Conservation (phyloP, 2,888 invertebrate genomes). For the Callimorpha dominula region DNA sequence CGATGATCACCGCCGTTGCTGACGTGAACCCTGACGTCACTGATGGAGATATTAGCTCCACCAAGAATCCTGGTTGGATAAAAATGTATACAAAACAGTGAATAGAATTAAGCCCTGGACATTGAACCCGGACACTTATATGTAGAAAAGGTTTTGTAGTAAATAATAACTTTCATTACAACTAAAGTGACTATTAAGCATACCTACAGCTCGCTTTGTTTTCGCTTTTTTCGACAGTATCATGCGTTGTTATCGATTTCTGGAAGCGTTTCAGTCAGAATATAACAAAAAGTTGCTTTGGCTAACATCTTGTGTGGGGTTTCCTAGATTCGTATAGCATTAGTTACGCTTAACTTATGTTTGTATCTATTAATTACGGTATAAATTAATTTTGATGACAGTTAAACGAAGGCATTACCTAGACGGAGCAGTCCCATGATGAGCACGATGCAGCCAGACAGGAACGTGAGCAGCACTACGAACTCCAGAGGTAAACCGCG, state of each 20-base stretch:
- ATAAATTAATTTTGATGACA: background rate
- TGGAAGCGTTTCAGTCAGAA: no score
- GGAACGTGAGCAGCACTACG: slow-evolving; percentile 91
- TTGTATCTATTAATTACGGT: background rate
- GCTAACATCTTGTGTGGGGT: background rate
- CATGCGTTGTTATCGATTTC: no score
- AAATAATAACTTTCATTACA: no score
- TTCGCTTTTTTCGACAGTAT: no score
- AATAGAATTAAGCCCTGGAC: background rate
- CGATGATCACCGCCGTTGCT: slow-evolving; percentile 93
- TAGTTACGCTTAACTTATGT: background rate
- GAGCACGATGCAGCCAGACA: slow-evolving; percentile 92
- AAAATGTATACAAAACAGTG: background rate
- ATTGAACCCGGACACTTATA: no score
- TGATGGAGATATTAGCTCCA: slow-evolving; percentile 94
- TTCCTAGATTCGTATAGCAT: no score
- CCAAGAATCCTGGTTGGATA: slow-evolving; percentile 90
- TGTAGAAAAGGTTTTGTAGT: no score
- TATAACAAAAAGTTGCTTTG: background rate
- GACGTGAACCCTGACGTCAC: slow-evolving; percentile 95
- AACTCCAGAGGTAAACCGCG: slow-evolving; percentile 90
- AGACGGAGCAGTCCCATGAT: slow-evolving; percentile 93
- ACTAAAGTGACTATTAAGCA: no score
- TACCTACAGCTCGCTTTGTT: no score
- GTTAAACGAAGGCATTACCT: slow-evolving; percentile 82